phyloP scores from a whole-genome alignment of 1,140 invertebrate genomes.

The Bombus haemorrhoidalis region DNA sequence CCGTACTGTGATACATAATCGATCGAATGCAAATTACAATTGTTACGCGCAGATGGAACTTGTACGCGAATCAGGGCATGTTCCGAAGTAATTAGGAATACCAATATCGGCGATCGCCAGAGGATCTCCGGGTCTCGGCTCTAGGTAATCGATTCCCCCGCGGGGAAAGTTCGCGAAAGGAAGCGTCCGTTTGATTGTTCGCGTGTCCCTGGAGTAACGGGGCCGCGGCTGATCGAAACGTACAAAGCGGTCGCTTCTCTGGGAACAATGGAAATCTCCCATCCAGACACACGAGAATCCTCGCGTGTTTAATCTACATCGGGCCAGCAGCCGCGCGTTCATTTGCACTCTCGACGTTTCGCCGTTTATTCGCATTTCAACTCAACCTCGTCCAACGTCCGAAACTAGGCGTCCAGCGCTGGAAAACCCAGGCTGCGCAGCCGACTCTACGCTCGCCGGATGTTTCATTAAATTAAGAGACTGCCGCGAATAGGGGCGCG shows the following conservation, averaged over 20 bases:
- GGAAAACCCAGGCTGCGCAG: neutral
- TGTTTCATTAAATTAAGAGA: constrained; percentile 60
- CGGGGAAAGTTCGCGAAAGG: neutral
- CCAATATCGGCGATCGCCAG: neutral
- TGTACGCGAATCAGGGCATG: neutral
- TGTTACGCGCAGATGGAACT: neutral
- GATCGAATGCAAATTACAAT: neutral
- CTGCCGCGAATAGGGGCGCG: neutral
- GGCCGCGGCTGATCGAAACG: constrained; percentile 14
- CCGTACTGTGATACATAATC: neutral
- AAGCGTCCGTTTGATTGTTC: constrained; percentile 23
- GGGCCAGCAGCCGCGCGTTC: neutral
- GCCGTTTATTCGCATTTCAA: constrained; percentile 30
- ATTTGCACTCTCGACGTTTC: constrained; percentile 31
- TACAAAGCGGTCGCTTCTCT: constrained; percentile 12
- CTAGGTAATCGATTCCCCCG: constrained; percentile 8
- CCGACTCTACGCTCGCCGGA: neutral
- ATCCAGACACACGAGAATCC: neutral
- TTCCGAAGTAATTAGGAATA: neutral
- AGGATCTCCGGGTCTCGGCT: neutral
- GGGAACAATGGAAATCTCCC: constrained; percentile 17
- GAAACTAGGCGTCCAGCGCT: neutral
- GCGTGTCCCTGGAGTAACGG: neutral
- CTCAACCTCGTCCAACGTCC: no score
- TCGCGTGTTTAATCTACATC: constrained; percentile 40